Conservation (phyloP, 2,797 vertebrate genomes). For the Dryobates pubescens region DNA sequence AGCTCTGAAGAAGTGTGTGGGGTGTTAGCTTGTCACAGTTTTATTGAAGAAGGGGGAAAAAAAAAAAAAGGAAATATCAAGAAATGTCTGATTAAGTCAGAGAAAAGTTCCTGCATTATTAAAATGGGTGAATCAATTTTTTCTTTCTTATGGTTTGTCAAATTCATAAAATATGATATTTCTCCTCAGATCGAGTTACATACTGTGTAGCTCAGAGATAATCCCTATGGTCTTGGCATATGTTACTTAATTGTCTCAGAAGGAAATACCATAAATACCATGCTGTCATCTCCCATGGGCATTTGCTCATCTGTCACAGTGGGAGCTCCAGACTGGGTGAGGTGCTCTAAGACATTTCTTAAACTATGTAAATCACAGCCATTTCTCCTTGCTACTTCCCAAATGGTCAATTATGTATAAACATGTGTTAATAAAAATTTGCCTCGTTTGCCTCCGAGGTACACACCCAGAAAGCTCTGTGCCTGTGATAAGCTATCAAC, state of each 20-base stretch:
- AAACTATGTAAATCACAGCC: slow-evolving; percentile 83
- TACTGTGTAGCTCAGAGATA: slow-evolving; percentile 84
- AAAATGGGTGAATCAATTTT: slow-evolving; percentile 71
- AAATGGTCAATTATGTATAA: slow-evolving; percentile 83
- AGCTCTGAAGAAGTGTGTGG: slow-evolving; percentile 16
- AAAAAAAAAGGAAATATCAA: not conserved
- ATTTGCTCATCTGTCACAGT: slow-evolving; percentile 85
- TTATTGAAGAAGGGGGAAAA: not conserved
- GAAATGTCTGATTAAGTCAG: slow-evolving; percentile 67
- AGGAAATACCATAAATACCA: slow-evolving; percentile 87
- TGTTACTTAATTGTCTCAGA: slow-evolving; percentile 89
- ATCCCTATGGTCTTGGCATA: slow-evolving; percentile 88
- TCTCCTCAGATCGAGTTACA: slow-evolving; percentile 80
- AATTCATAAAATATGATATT: slow-evolving; percentile 86
- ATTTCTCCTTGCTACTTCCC: slow-evolving; percentile 78
- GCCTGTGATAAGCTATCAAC: slow-evolving; percentile 75
- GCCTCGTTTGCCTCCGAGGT: slow-evolving; percentile 79
- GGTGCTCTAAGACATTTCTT: slow-evolving; percentile 85
- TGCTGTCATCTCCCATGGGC: slow-evolving; percentile 87
- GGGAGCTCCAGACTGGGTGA: slow-evolving; percentile 84
- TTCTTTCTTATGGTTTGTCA: slow-evolving; percentile 81
- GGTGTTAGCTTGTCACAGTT: slow-evolving; percentile 32
- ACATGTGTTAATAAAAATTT: slow-evolving; percentile 85
- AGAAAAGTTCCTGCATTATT: slow-evolving; percentile 72
- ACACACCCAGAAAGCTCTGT: slow-evolving; percentile 77